Base-by-base conservation (phyloP, 2,888 invertebrate genomes). In the Antheraea assamensis region DNA sequence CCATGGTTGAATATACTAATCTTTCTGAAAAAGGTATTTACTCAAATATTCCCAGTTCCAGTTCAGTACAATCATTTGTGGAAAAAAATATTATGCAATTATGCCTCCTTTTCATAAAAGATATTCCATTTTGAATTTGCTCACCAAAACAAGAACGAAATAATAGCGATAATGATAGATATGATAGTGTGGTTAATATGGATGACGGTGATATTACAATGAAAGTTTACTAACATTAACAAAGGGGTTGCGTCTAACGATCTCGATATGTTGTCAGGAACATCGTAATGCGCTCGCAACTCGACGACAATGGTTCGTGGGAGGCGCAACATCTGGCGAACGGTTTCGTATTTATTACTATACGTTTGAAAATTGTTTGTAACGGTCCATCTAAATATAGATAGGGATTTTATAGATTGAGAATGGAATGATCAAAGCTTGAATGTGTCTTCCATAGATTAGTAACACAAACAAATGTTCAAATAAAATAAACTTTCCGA, bases 251-350 rank as follows among this genome's bases (percentile, higher is more conserved):
- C n/a, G 47, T 47, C 73, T 70, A 61, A 73, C 73, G 73, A 73
- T 73, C 58, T 35, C 70, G 73, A 73, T 70, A 70, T 55, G 70
- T 66, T 73, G 73, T 73, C 73, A 58, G 30, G 55, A 55, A 73
- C 55, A 73, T 70, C 58, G 71, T 74, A 27, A 30, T 58, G 71
- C 52, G 17, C 52, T n/a, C 13, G 47, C 52, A 49, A 55, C 52
- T 24, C 27, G 73, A 58, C 70, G 71, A 78, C 78, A 79, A 79
- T 80, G 75, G 80, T 78, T 79, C 83, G 86, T 87, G 87, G 87
- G 87, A 87, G 87, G 84, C 79, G 77, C 71, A 80, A 86, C 85
- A 86, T 86, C 83, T 86, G 85, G 81, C 71, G 19, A 42, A 55
- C 72, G 52, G 71, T 64, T 72, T 72, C 58, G 70, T 74, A 76